Percentiles rank a stretch among this genome's conserved stretches.
Conservation (phyloP, 2,797 vertebrate genomes). For the Valencia hispanica region DNA sequence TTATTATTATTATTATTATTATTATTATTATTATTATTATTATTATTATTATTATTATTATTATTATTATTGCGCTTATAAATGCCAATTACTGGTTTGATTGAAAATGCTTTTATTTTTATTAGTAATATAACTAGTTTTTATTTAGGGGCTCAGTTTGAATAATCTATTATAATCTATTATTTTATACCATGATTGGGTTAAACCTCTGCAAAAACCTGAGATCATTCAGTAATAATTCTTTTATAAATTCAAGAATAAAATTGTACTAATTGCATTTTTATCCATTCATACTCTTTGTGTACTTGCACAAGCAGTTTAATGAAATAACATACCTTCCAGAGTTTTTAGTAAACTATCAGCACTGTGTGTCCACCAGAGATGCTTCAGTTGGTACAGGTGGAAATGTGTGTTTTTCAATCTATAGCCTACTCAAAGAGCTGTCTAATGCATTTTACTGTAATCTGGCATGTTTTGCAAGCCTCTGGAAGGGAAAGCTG, state of each 20-base stretch:
- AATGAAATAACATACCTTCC: background rate
- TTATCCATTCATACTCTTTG: background rate
- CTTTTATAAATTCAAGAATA: background rate
- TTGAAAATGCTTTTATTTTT: background rate
- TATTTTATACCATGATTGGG: background rate
- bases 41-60: background rate
- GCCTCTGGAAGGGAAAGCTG: conserved; percentile 34
- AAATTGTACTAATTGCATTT: background rate
- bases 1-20: background rate
- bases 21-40: background rate
- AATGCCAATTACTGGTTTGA: background rate
- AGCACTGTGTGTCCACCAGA: conserved; percentile 25
- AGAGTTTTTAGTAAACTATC: conserved; percentile 26
- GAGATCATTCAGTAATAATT: background rate
- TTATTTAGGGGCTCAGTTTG: background rate
- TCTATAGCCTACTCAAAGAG: conserved; percentile 15
- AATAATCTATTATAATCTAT: background rate
- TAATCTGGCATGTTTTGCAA: conserved; percentile 42
- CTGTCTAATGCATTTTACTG: conserved; percentile 29
- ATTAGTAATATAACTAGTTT: background rate
- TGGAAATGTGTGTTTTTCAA: conserved; percentile 28
- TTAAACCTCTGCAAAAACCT: background rate
- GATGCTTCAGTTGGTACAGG: conserved; percentile 40
- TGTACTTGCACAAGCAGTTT: background rate
- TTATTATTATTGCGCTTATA: background rate